Base-by-base conservation (phyloP, 2,113 vertebrate species). In the Boulengeromyrus knoepffleri region DNA sequence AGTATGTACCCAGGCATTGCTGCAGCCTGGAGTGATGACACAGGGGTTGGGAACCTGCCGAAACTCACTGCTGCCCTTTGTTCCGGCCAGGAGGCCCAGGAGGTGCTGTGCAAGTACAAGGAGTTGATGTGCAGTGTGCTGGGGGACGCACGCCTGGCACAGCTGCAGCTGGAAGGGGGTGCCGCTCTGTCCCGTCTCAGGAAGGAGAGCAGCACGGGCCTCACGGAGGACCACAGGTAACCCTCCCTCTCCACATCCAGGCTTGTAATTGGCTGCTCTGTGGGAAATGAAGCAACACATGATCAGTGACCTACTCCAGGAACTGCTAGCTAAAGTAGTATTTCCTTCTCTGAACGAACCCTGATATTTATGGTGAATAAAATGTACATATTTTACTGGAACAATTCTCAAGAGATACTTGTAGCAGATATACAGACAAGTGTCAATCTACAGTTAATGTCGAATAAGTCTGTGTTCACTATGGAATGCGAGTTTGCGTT, bases 91-190 rank as follows among this genome's bases (percentile, higher is more conserved):
- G 97, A 97, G 88, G 97, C 96, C 0, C 90, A 94, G 91, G 93
- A 90, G 89, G 92, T 97, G 93, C 92, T 98, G 90, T 93, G 90
- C 90, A 93, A 90, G 62, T 95, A 94, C 92, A 95, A 90, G 53
- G 94, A 93, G 1, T 47, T 97, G 92, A 99, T 99, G 97, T 91
- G 95, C 39, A 95, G 91, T 0, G 94, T 99, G 62, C 95, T 99
- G 0, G 96, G 96, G 13, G 97, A 99, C 1, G 56, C 93, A 0
- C 94, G 92, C 88, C 94, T 99, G 93, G 96, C 97, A 66, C 95
- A 94, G 89, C 92, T 99, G 49, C 98, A 99, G 93, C 93, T 96
- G 93, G 97, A 98, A 90, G 99, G 98, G 3, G 97, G 96, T 62
- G 95, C 96, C 0, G 95, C 96, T 0, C 92, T 99, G 92, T 96